These are phyloP conservation scores for Catalaphyllia jardinei DNA, from an alignment of 64 coral and sea anemone species.

Conservation along the genomic window DNA sequence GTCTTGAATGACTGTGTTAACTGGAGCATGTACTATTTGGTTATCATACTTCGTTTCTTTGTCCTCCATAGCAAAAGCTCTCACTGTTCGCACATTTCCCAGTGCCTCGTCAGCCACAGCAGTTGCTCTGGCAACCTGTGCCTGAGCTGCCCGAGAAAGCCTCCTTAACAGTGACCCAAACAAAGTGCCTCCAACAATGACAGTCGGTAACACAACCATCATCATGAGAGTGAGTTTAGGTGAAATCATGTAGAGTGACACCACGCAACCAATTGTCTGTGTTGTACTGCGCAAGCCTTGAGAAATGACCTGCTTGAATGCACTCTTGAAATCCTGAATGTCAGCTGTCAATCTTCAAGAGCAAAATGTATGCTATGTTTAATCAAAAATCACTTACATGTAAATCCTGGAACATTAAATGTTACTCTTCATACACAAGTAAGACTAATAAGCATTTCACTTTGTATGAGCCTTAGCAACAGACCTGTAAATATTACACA, in stretches of 20 bases:
- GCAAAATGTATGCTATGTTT: background rate
- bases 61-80: conserved; percentile 96
- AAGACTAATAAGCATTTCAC: no score
- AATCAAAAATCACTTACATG: background rate
- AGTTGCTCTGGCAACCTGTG: conserved; percentile 91
- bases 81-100: conserved; percentile 93
- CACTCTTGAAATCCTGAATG: conserved; percentile 97
- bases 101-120: conserved; percentile 92
- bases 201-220: conserved; percentile 56
- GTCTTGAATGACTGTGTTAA: no score
- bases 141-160: conserved; percentile 87
- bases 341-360: conserved; percentile 75
- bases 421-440: no score
- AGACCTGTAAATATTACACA: no score
- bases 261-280: conserved; percentile 90
- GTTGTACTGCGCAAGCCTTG: conserved; percentile 87
- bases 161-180: conserved; percentile 83
- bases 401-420: no score
- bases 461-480: no score
- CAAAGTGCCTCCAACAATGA: conserved; percentile 75
- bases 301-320: conserved; percentile 95
- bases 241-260: conserved; percentile 85
- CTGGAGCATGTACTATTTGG: background rate
- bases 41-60: conserved; percentile 82
- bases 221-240: conserved; percentile 81